These are phyloP conservation scores for Chironomus striatipennis DNA, from an alignment of 1,140 invertebrate species.

Conservation along the genomic window DNA sequence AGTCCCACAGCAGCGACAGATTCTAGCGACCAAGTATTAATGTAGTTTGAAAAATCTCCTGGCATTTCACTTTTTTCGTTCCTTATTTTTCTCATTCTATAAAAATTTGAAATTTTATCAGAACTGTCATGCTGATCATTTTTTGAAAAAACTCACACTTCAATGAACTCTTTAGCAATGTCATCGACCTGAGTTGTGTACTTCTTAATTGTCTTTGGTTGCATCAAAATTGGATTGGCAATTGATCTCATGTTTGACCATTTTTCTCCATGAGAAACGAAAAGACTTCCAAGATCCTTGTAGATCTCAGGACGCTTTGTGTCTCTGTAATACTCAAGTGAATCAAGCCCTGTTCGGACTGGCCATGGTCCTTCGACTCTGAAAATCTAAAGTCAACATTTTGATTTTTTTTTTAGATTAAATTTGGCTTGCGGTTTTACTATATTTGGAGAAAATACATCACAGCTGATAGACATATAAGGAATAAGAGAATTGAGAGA, in stretches of 20 bases:
- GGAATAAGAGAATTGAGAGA: no score
- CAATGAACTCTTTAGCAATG: conserved; percentile 36
- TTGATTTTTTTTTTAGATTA: no score
- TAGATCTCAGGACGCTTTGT: conserved; percentile 27
- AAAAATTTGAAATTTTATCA: background rate
- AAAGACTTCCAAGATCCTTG: conserved; percentile 22
- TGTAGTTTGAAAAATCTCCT: conserved; percentile 46
- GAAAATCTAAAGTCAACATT: no score
- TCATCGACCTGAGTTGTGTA: conserved; percentile 40
- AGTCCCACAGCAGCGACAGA: conserved; percentile 55
- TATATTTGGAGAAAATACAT: no score
- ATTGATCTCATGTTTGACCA: conserved; percentile 27
- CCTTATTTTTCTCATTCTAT: conserved; percentile 43
- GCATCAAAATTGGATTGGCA: conserved; percentile 38
- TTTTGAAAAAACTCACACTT: no score
- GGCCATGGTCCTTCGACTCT: conserved; percentile 15
- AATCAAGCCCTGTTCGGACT: conserved; percentile 23
- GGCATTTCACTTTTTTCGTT: conserved; percentile 45
- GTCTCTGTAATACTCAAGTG: conserved; percentile 28
- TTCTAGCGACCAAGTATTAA: conserved; percentile 58
- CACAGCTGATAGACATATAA: no score
- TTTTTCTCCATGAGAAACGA: conserved; percentile 25
- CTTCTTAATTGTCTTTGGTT: conserved; percentile 42
- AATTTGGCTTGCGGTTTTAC: no score
- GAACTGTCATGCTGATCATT: no score